phyloP scores from a whole-genome alignment of 2,888 invertebrate species.

The Drosophila mulleri region DNA sequence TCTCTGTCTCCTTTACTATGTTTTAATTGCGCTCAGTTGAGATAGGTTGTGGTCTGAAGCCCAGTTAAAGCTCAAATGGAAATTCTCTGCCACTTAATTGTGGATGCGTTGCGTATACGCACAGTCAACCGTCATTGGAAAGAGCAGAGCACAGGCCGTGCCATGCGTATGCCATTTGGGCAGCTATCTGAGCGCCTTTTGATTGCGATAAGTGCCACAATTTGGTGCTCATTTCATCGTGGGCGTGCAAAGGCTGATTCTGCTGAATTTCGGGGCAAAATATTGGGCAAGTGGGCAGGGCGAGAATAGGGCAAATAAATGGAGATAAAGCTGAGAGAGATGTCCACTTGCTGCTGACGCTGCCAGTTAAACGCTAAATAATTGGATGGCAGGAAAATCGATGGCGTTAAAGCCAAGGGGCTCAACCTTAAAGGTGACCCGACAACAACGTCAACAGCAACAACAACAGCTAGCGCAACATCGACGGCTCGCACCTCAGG shows the following conservation, averaged over 20 bases:
- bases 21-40: constrained; percentile 2
- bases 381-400: constrained; percentile 20
- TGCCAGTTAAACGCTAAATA: constrained; percentile 13
- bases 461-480: neutral
- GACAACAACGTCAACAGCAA: constrained; percentile 9
- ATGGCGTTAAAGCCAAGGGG: constrained; percentile 8
- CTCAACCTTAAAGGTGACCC: neutral
- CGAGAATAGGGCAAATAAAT: neutral
- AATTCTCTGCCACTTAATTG: constrained; percentile 1
- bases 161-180: constrained; percentile 5
- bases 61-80: neutral
- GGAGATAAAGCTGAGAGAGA: constrained; percentile 18
- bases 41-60: constrained; percentile 5
- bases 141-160: neutral
- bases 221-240: constrained; percentile 24
- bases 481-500: constrained; percentile 3
- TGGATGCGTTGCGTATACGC: constrained; percentile 13
- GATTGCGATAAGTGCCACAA: constrained; percentile 53
- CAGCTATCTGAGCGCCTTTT: constrained; percentile 21
- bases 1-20: neutral
- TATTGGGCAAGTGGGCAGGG: neutral
- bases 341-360: constrained; percentile 35
- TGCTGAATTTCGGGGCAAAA: constrained; percentile 29
- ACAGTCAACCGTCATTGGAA: neutral
- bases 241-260: constrained; percentile 36